Percentiles rank a stretch among this genome's conserved stretches.
phyloP scores from a whole-genome alignment of 2,888 invertebrate genomes.

The Archaeoteleia sp. region DNA sequence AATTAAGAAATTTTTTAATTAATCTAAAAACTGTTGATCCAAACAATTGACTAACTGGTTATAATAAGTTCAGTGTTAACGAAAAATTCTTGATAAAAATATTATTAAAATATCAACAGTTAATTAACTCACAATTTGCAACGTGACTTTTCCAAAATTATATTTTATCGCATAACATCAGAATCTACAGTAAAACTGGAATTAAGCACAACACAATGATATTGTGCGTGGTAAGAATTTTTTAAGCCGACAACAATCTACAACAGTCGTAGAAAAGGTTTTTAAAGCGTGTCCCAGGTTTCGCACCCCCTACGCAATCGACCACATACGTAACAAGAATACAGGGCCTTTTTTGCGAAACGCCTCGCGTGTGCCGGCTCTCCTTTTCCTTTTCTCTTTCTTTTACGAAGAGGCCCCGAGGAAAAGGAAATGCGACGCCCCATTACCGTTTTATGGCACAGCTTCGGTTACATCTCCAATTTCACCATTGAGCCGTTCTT shows the following conservation, averaged over 20 bases:
- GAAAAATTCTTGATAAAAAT: no score
- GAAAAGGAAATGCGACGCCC: conserved; percentile 74
- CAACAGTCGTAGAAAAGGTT: conserved; percentile 12
- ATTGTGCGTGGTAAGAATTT: no score
- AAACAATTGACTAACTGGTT: no score
- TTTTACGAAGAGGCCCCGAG: conserved; percentile 57
- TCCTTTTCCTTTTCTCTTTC: conserved; percentile 30
- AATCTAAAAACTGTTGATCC: no score
- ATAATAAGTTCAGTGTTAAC: no score
- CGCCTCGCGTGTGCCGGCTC: conserved; percentile 25
- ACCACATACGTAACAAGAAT: conserved; percentile 36
- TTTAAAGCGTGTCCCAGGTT: conserved; percentile 24
- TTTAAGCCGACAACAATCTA: conserved; percentile 28
- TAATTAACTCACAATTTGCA: no score
- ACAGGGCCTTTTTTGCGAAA: conserved; percentile 46
- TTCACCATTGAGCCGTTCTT: conserved; percentile 73
- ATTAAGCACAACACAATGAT: neutral
- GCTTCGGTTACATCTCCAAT: conserved; percentile 73
- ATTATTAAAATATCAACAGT: no score
- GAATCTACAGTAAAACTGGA: neutral
- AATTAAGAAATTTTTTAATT: no score
- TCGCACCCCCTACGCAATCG: conserved; percentile 35
- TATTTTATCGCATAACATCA: neutral
- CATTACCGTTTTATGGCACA: conserved; percentile 73
- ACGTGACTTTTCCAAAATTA: no score